phyloP scores from a whole-genome alignment of 2,797 vertebrate genomes.

The Tokudaia muenninki region DNA sequence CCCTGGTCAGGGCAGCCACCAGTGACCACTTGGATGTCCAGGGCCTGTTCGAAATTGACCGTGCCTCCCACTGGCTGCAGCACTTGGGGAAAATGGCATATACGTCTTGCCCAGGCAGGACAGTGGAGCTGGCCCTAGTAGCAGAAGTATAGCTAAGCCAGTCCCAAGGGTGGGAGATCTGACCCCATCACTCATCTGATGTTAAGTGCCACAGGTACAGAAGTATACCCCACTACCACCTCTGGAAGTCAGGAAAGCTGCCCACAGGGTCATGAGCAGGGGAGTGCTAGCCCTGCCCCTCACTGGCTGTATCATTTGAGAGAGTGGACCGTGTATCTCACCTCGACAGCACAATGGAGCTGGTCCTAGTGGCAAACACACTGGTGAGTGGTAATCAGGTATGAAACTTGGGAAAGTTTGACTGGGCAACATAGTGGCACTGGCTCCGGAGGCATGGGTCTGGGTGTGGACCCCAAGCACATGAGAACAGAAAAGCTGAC shows the following conservation, averaged over 20 bases:
- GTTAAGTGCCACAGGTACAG: not conserved
- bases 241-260: not conserved
- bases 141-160: not conserved
- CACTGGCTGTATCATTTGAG: not conserved
- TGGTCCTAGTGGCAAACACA: not conserved
- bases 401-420: not conserved
- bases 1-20: not conserved
- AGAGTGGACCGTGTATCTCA: not conserved
- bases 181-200: not conserved
- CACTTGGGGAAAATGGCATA: not conserved
- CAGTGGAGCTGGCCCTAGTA: not conserved
- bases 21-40: not conserved
- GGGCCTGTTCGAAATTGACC: not conserved
- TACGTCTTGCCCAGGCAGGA: not conserved
- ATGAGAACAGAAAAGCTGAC: too few relatives aligned
- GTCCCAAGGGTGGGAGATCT: not conserved
- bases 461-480: too few relatives aligned
- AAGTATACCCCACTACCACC: not conserved
- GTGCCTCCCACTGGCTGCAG: not conserved
- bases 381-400: not conserved
- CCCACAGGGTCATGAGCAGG: not conserved
- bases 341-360: not conserved
- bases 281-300: not conserved
- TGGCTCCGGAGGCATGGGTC: too few relatives aligned
- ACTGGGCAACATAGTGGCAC: too few relatives aligned